Evolutionary conservation across 1,140 invertebrate species (phyloP).

Genomic region (Brachionus rotundiformis): DNA sequence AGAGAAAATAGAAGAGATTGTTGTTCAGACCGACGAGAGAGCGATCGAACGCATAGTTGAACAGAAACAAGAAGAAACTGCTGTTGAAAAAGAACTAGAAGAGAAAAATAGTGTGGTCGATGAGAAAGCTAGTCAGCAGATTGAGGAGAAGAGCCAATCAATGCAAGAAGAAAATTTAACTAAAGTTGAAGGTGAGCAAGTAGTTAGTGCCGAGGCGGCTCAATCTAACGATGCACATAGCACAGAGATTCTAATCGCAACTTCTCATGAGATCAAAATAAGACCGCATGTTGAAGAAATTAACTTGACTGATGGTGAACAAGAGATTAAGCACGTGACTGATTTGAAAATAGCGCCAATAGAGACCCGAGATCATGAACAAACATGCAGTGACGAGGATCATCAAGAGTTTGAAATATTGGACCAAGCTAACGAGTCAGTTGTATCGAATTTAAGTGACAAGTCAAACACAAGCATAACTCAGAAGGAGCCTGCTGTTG

Average conservation of each 20-base stretch:
- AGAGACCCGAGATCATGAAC: neutral
- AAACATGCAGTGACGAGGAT: neutral
- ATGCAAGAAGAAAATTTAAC: too few species aligned
- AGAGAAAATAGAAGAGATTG: too few species aligned
- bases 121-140: neutral
- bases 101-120: neutral
- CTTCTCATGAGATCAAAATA: neutral
- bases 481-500: slow-evolving; percentile 30
- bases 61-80: neutral
- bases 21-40: too few species aligned
- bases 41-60: too few species aligned
- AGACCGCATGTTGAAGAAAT: slow-evolving; percentile 36
- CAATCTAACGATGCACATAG: neutral
- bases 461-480: neutral
- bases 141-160: too few species aligned
- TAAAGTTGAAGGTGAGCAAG: neutral
- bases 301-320: slow-evolving; percentile 1
- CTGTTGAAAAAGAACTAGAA: neutral
- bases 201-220: neutral
- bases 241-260: neutral
- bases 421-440: neutral
- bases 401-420: neutral
- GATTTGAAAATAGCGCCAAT: neutral
- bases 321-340: neutral
- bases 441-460: neutral